Evolutionary conservation across 2,113 vertebrate genomes (phyloP), one percentile per base, ranked within the genome.

Genomic region (Talpa occidentalis): DNA sequence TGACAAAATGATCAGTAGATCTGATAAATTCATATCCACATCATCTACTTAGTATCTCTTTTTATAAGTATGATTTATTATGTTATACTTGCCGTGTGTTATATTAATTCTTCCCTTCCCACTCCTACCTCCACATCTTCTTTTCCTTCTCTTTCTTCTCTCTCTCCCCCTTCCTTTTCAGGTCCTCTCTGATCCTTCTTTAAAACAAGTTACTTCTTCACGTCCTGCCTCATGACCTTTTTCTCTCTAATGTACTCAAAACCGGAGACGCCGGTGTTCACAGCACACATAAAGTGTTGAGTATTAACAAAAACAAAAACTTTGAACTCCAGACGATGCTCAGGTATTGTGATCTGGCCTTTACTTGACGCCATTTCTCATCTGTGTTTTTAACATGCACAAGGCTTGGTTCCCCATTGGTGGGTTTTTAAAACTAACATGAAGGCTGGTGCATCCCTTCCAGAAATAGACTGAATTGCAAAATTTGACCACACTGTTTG

Each of bases 401-500:
- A 72, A 93, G 73, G 10, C 15, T 79, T 42, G 86, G 5, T 40
- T 91, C 47, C 72, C 10, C 44, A 44, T 72, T 28, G 40, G 62
- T 9, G 67, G 64, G 59, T 49, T 77, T 87, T 73, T 77, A 73
- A 90, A 92, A 94, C 60, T 37, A 87, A 37, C 78, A 56, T 26
- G 44, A 94, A 90, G 80, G 67, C 37, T 28, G 81, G 15, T 47
- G 19, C 24, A 56, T 85, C 37, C 32, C 42, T 44, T 77, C 47
- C 40, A 24, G 88, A 52, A 73, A 67, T 67, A 44, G 4, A 28
- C 88, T 47, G 32, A 56, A 30, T 47, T 26, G 64, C 73, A 95
- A 79, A 91, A 91, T 92, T 93, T 91, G 87, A 60, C 44, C 76
- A 11, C 22, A 69, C 96, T 80, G 59, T 97, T 97, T 85, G 92